Percentiles rank a stretch among this genome's conserved stretches.
Conservation (phyloP, 2,888 invertebrate species). For the Leistus spinibarbis region DNA sequence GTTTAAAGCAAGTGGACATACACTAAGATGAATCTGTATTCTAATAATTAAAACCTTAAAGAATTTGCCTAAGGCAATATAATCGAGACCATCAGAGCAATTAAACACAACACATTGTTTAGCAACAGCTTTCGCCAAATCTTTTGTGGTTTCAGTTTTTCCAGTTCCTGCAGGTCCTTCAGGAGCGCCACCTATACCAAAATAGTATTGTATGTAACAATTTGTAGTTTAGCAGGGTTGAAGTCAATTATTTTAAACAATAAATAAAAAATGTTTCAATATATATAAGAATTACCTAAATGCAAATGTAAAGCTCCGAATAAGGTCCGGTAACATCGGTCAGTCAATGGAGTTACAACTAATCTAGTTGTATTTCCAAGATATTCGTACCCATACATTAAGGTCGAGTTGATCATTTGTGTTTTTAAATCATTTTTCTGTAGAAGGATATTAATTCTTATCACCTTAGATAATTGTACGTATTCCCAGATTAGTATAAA, state of each 20-base stretch:
- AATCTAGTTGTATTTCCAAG: constrained; percentile 86
- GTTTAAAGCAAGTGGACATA: constrained; percentile 29
- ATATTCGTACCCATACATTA: constrained; percentile 94
- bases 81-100: constrained; percentile 94
- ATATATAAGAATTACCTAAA: constrained; percentile 66
- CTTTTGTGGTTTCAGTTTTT: constrained; percentile 93
- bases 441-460: too few relatives aligned
- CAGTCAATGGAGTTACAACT: constrained; percentile 93
- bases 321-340: constrained; percentile 89
- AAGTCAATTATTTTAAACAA: background rate
- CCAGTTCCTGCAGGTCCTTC: constrained; percentile 69
- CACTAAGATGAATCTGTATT: too few relatives aligned
- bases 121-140: constrained; percentile 93
- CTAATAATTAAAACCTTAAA: constrained; percentile 83
- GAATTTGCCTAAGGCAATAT: constrained; percentile 91
- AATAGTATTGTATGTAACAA: background rate
- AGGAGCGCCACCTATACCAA: constrained; percentile 55
- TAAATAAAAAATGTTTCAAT: too few relatives aligned
- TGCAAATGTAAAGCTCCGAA: constrained; percentile 91
- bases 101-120: constrained; percentile 97
- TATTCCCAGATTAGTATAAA: constrained; percentile 55
- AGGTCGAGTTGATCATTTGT: constrained; percentile 87
- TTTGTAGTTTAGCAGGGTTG: background rate
- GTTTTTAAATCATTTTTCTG: constrained; percentile 68
- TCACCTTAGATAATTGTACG: background rate